A percentile compares a stretch with the other conserved stretches of the same genome.
These are phyloP conservation scores for Ictidomys tridecemlineatus DNA, from an alignment of 2,113 vertebrate species.

Conservation along the genomic window DNA sequence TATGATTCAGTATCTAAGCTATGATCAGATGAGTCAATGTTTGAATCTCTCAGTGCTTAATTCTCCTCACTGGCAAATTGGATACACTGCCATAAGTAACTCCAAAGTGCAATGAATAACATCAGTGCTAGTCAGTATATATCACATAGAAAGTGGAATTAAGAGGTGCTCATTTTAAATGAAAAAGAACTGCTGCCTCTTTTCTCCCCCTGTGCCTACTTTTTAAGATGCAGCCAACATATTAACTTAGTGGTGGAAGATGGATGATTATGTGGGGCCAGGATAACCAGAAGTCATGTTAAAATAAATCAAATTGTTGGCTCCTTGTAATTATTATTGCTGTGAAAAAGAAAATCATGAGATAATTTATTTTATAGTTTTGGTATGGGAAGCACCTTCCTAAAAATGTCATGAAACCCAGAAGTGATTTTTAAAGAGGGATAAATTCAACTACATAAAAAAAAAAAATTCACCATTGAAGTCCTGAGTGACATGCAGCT, in stretches of 20 bases:
- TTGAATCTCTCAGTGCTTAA: background rate
- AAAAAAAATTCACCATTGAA: background rate
- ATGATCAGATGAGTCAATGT: background rate
- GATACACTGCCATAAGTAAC: background rate
- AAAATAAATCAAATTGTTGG: background rate
- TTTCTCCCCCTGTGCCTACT: background rate
- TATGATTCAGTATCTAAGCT: background rate
- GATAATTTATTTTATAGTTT: slow-evolving; percentile 28
- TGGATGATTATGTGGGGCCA: background rate
- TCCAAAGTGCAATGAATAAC: background rate
- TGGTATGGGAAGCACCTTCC: background rate
- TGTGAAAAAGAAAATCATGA: slow-evolving; percentile 28
- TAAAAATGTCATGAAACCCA: background rate
- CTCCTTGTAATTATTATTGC: slow-evolving; percentile 36
- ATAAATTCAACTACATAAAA: background rate
- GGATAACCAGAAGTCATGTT: slow-evolving; percentile 23
- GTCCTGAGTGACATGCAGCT: background rate
- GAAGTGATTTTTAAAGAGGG: background rate
- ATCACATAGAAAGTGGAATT: background rate
- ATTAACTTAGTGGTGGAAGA: background rate
- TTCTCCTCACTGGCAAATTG: background rate
- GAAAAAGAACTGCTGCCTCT: background rate
- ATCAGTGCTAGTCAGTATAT: background rate
- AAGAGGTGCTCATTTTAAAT: background rate
- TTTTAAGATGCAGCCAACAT: slow-evolving; percentile 37